Base-by-base conservation (phyloP, 2,797 vertebrate genomes). In the Hafferia zeledoni region DNA sequence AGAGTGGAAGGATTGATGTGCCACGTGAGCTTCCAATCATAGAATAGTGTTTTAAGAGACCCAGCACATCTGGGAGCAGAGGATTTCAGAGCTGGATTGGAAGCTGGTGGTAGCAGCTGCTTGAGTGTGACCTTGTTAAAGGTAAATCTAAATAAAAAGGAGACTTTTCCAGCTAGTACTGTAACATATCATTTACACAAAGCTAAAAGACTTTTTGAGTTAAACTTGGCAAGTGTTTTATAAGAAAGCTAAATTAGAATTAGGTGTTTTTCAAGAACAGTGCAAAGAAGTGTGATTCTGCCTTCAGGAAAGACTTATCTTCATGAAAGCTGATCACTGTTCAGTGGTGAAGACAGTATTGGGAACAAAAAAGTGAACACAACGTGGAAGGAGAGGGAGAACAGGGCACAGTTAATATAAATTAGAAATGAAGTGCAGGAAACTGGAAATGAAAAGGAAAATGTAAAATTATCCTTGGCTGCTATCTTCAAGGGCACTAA, bases 401-500 rank as follows among this genome's bases (percentile, higher is more conserved):
- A 31, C 46, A 63, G 43, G 46, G 31, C 9, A 4, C 82, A 85
- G 69, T 24, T 90, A 93, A 90, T 87, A 78, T 64, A 87, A 91
- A 94, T 94, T 80, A 90, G 80, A 94, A 95, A 75, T 86, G 72
- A 86, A 91, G 76, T 59, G 79, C 44, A 75, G 83, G 88, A 75
- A 93, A 68, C 24, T 81, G 60, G 50, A 94, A 95, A 87, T 83
- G 14, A 94, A 88, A 92, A 96, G 53, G 61, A 79, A 91, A 93
- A 94, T 88, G 69, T 83, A 47, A 86, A 89, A 91, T 90, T 90
- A 88, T 55, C 85, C 90, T 93, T 83, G 72, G 77, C 85, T 94
- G 69, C 76, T 94, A 68, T 94, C 91, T 93, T 94, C 93, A 90
- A 94, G 93, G 93, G 35, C 0, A 0, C 61, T 83, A 44, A 91